These are phyloP conservation scores for Hoplostethus atlanticus DNA, from an alignment of 2,797 vertebrate species.

Conservation along the genomic window DNA sequence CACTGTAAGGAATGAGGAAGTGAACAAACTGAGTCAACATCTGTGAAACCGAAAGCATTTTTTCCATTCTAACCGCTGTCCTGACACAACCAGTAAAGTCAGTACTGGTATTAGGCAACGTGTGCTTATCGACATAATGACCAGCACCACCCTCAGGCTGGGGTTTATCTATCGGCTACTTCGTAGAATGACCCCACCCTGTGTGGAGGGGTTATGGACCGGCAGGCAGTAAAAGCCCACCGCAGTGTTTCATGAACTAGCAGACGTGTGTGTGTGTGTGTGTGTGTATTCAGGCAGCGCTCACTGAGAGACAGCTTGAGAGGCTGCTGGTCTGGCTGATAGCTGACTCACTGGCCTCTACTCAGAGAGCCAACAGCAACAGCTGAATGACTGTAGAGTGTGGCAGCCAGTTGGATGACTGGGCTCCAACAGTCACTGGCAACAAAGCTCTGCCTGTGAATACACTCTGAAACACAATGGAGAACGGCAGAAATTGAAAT, in stretches of 20 bases:
- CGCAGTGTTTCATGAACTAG: constrained; percentile 16
- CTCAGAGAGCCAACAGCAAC: background rate
- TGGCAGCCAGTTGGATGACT: constrained; percentile 17
- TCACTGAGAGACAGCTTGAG: constrained; percentile 30
- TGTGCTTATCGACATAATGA: constrained; percentile 3
- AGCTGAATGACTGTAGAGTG: constrained; percentile 12
- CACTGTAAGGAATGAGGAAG: constrained; percentile 52
- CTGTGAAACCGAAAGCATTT: constrained; percentile 47
- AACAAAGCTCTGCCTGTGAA: constrained; percentile 2
- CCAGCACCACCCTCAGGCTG: background rate
- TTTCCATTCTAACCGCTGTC: background rate
- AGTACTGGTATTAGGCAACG: background rate
- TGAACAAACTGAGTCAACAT: constrained; percentile 26
- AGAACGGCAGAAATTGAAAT: background rate
- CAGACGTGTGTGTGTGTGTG: constrained; percentile 4
- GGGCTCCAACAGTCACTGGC: constrained; percentile 21
- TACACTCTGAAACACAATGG: background rate
- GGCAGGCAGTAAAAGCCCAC: constrained; percentile 41
- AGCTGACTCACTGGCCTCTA: constrained; percentile 14
- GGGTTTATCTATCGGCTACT: constrained; percentile 17
- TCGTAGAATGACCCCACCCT: constrained; percentile 24
- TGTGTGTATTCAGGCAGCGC: background rate
- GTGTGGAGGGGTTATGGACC: constrained; percentile 37
- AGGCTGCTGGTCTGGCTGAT: constrained; percentile 30
- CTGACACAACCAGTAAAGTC: constrained; percentile 33